These are phyloP conservation scores for Dasyprocta punctata DNA, from an alignment of 2,113 vertebrate genomes.

Conservation along the genomic window DNA sequence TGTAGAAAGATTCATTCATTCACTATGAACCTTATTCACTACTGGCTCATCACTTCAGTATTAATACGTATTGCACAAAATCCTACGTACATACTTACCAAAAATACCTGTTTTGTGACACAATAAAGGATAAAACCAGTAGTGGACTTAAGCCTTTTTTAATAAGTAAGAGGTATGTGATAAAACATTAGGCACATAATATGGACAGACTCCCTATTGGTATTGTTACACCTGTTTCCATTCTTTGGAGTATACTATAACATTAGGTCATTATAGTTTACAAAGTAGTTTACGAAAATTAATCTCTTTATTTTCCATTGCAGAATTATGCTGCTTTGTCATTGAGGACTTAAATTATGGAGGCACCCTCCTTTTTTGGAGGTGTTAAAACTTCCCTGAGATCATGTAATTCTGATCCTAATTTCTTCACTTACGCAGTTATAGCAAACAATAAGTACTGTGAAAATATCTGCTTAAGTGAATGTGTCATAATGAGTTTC, in stretches of 20 bases:
- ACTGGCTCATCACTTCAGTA: background rate
- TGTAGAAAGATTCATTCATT: no score
- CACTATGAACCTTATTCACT: no score
- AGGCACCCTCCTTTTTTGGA: background rate
- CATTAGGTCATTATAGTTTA: background rate
- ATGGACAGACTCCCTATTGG: background rate
- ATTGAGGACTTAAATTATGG: background rate
- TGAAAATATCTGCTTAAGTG: background rate
- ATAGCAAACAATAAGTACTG: background rate
- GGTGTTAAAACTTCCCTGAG: background rate
- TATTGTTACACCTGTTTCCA: background rate
- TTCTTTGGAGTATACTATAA: background rate
- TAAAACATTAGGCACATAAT: background rate
- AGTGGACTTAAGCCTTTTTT: background rate
- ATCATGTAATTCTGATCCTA: background rate
- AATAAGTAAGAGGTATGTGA: background rate
- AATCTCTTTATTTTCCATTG: background rate
- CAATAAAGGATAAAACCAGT: background rate
- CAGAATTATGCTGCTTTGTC: background rate
- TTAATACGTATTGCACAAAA: background rate
- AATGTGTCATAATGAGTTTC: background rate
- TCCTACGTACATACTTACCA: no score
- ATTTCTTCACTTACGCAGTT: background rate
- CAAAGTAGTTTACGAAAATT: background rate
- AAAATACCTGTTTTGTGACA: no score